These are phyloP conservation scores for Tribolium freemani DNA, from an alignment of 2,888 invertebrate genomes.

Conservation along the genomic window DNA sequence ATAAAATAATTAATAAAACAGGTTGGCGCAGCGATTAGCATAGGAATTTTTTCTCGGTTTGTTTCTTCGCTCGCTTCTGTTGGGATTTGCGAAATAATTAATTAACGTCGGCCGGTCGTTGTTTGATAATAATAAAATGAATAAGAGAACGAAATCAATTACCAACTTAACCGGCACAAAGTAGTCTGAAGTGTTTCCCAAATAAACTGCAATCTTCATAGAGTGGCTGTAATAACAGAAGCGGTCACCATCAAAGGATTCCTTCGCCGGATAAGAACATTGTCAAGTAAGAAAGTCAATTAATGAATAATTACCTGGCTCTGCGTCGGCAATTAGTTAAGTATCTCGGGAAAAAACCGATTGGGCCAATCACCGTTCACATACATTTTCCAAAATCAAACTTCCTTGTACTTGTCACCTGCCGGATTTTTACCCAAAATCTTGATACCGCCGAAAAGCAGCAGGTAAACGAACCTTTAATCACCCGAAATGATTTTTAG, in stretches of 20 bases:
- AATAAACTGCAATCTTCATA: constrained; percentile 52
- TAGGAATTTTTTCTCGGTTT: constrained; percentile 21
- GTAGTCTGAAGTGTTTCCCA: constrained; percentile 56
- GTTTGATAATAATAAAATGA: constrained; percentile 31
- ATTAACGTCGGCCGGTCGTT: constrained; percentile 27
- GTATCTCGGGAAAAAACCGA: constrained; percentile 43
- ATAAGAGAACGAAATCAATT: constrained; percentile 34
- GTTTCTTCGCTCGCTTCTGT: constrained; percentile 24
- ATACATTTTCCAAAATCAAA: not conserved
- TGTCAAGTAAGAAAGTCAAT: constrained; percentile 64
- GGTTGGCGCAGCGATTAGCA: constrained; percentile 9
- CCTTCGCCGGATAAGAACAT: constrained; percentile 60
- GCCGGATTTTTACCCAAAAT: constrained; percentile 44
- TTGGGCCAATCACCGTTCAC: not conserved
- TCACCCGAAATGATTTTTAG: not conserved
- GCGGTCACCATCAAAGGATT: constrained; percentile 57
- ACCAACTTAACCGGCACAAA: constrained; percentile 35
- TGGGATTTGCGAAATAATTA: constrained; percentile 28
- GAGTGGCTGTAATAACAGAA: constrained; percentile 43
- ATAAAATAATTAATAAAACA: constrained; percentile 36
- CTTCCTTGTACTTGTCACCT: constrained; percentile 48
- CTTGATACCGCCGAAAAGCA: constrained; percentile 20
- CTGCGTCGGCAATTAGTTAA: constrained; percentile 59
- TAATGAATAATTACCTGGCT: constrained; percentile 63
- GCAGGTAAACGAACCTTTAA: constrained; percentile 33